Conservation (phyloP, 1,140 invertebrate species). For the Drosophila ambigua region DNA sequence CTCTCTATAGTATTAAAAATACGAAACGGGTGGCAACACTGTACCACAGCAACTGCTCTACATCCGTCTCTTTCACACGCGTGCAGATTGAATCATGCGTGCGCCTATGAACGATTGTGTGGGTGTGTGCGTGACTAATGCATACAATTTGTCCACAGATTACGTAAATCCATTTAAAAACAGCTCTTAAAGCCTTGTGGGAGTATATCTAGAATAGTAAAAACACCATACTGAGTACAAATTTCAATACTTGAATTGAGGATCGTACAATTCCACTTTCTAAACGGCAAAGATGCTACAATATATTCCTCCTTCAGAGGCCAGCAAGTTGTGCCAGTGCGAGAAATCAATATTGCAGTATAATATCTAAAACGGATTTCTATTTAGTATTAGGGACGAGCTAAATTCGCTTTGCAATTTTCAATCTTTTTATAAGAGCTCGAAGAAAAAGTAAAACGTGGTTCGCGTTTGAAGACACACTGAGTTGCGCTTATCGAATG, state of each 20-base stretch:
- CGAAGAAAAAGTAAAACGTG: constrained; percentile 24
- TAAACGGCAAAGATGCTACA: constrained; percentile 12
- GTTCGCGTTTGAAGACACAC: constrained; percentile 29
- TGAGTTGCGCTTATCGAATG: constrained; percentile 24
- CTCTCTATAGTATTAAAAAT: not conserved
- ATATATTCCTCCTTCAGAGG: constrained; percentile 16
- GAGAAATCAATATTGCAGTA: not conserved
- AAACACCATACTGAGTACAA: constrained; percentile 25
- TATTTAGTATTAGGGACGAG: constrained; percentile 18
- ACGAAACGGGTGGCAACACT: constrained; percentile 55
- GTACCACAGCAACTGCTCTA: constrained; percentile 29
- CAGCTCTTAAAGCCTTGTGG: constrained; percentile 11
- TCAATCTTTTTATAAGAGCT: not conserved
- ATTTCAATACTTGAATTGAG: not conserved
- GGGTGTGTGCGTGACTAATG: constrained; percentile 24
- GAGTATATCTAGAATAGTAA: constrained; percentile 30
- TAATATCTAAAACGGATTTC: constrained; percentile 5
- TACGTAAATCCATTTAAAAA: constrained; percentile 40
- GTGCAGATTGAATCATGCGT: constrained; percentile 13
- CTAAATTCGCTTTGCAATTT: constrained; percentile 2
- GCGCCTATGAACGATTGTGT: not conserved
- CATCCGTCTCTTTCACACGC: constrained; percentile 49
- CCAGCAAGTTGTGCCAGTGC: constrained; percentile 1
- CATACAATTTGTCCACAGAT: constrained; percentile 33
- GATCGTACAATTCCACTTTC: too few relatives aligned